Evolutionary conservation across 2,797 vertebrate genomes (phyloP).

Genomic region (Champsocephalus gunnari): DNA sequence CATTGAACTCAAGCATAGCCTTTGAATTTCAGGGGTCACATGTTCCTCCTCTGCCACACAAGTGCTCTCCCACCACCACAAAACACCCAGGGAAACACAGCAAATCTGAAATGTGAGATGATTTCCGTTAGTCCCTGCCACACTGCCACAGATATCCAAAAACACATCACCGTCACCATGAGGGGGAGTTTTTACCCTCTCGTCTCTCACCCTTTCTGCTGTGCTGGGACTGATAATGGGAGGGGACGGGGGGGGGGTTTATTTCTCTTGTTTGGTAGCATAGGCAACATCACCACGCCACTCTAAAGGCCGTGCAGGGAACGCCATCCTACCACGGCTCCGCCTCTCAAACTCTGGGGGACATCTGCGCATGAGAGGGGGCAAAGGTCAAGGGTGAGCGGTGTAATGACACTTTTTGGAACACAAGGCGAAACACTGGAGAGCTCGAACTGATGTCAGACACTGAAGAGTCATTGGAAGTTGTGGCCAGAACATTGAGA

Average conservation of each 20-base stretch:
- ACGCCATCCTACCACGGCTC: conserved; percentile 73
- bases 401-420: too few relatives aligned
- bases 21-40: conserved; percentile 73
- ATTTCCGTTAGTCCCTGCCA: conserved; percentile 40
- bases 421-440: too few relatives aligned
- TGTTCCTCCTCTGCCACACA: conserved; percentile 67
- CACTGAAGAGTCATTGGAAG: too few relatives aligned
- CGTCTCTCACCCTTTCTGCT: conserved; percentile 80
- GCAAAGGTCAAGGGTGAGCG: conserved; percentile 71
- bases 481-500: too few relatives aligned
- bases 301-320: conserved; percentile 75
- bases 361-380: conserved; percentile 78
- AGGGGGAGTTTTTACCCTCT: conserved; percentile 53
- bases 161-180: conserved; percentile 66
- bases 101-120: conserved; percentile 12
- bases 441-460: too few relatives aligned
- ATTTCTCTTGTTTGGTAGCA: conserved; percentile 77
- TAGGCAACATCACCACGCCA: conserved; percentile 75
- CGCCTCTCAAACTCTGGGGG: conserved; percentile 73
- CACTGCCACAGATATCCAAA: conserved; percentile 23
- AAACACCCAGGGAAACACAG: conserved; percentile 46
- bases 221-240: conserved; percentile 69
- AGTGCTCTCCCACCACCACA: conserved; percentile 67
- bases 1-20: conserved; percentile 50
- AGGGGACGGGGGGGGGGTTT: conserved; percentile 50